phyloP scores from a whole-genome alignment of 2,888 invertebrate species.

The Lasiommata megera region DNA sequence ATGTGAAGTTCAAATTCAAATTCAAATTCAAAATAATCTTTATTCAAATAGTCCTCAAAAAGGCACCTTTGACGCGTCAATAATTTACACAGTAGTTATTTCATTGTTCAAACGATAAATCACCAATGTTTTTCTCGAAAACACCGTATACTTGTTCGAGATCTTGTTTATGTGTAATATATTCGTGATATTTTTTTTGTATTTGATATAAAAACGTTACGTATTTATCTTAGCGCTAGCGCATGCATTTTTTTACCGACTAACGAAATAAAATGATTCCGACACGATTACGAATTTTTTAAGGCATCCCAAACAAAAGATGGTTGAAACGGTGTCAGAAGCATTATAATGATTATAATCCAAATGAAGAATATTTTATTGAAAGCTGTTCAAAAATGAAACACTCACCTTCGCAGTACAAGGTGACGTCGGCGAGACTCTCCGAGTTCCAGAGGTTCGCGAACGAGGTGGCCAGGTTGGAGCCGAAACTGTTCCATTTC shows the following conservation, averaged over 20 bases:
- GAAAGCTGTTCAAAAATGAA: background rate
- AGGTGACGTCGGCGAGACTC: conserved; percentile 94
- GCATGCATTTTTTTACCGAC: no score
- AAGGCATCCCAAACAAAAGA: no score
- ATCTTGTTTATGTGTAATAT: background rate
- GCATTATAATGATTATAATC: no score
- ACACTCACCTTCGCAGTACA: conserved; percentile 94
- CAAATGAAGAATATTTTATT: no score
- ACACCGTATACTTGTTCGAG: background rate
- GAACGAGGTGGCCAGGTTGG: conserved; percentile 95
- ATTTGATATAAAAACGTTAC: background rate
- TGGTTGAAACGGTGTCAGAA: no score
- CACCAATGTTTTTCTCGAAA: background rate
- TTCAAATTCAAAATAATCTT: no score
- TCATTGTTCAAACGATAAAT: background rate
- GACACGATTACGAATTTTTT: no score
- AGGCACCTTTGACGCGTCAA: no score
- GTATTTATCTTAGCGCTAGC: background rate
- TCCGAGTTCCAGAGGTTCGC: conserved; percentile 96
- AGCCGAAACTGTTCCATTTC: conserved; percentile 98
- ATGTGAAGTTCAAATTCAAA: background rate
- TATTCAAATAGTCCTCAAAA: no score
- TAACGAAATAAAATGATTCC: no score
- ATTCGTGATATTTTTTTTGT: background rate
- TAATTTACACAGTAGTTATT: no score